These are phyloP conservation scores for Anabacerthia variegaticeps DNA, from an alignment of 2,797 vertebrate genomes.

Conservation along the genomic window DNA sequence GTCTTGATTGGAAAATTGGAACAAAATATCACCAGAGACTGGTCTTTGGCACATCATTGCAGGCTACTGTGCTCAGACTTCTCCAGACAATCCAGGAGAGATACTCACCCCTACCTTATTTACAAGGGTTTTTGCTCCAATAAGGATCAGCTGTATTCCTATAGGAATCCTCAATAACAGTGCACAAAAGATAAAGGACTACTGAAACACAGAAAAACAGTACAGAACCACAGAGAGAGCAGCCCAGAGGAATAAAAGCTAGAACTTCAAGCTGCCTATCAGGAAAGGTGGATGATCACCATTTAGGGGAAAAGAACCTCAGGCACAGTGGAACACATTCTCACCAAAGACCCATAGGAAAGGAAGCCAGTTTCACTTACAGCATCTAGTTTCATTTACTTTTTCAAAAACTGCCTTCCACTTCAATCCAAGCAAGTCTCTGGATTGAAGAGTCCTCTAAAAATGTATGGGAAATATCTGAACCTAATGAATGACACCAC, in stretches of 20 bases:
- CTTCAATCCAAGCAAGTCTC: neutral
- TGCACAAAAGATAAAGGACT: neutral
- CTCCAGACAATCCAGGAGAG: neutral
- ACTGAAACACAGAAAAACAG: neutral
- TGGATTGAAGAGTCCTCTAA: neutral
- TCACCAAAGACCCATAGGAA: neutral
- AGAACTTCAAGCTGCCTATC: neutral
- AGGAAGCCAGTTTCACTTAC: neutral
- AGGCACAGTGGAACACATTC: neutral
- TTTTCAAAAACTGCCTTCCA: neutral
- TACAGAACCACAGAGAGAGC: neutral
- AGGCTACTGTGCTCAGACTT: neutral
- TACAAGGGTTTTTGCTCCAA: neutral
- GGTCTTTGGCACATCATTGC: neutral
- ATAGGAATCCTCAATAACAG: neutral
- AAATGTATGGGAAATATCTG: neutral
- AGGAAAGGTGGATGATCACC: neutral
- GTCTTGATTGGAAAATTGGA: neutral
- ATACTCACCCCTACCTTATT: neutral
- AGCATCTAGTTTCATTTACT: neutral
- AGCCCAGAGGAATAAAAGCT: neutral
- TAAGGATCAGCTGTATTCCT: neutral
- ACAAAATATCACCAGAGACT: neutral
- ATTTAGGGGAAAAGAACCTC: neutral
- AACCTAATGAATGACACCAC: neutral